These are phyloP conservation scores for Axinella damicornis DNA, from an alignment of 37 sponge, comb jelly and placozoan genomes.

Conservation along the genomic window DNA sequence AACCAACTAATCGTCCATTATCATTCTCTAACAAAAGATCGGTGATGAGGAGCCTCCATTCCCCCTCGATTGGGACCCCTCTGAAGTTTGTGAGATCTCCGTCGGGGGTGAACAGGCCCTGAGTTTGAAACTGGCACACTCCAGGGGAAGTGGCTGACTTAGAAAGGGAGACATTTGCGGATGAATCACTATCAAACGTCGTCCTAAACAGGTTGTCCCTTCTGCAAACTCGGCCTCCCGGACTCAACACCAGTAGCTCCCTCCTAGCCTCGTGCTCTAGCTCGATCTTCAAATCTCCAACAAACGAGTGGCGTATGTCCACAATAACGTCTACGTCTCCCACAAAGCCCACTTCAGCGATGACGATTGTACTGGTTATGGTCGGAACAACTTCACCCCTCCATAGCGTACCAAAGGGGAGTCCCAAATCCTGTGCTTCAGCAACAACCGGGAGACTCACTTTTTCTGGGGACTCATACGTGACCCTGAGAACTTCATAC, in stretches of 20 bases:
- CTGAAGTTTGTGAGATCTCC: constrained; percentile 65
- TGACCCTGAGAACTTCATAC: constrained; percentile 63
- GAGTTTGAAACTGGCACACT: constrained; percentile 76
- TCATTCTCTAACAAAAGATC: constrained; percentile 73
- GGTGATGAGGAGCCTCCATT: constrained; percentile 83
- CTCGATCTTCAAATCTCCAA: constrained; percentile 87
- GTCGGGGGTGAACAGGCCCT: constrained; percentile 79
- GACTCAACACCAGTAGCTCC: constrained; percentile 70
- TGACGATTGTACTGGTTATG: constrained; percentile 58
- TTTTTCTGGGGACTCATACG: constrained; percentile 60
- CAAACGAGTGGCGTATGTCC: constrained; percentile 90
- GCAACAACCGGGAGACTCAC: constrained; percentile 68
- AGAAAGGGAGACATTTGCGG: constrained; percentile 55
- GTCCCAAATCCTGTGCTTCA: constrained; percentile 52
- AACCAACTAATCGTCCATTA: constrained; percentile 78
- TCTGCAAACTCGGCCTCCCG: constrained; percentile 78
- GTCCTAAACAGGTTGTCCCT: constrained; percentile 70
- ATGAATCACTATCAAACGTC: constrained; percentile 68
- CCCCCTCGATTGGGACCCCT: constrained; percentile 65
- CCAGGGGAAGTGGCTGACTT: constrained; percentile 72
- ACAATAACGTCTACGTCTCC: constrained; percentile 82
- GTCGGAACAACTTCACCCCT: constrained; percentile 45
- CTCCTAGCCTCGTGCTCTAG: constrained; percentile 72
- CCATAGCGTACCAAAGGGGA: constrained; percentile 63
- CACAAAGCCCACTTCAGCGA: constrained; percentile 46